Percentiles rank a stretch among this genome's conserved stretches.
Conservation (phyloP, 1,140 invertebrate species). For the Polypedilum vanderplanki region DNA sequence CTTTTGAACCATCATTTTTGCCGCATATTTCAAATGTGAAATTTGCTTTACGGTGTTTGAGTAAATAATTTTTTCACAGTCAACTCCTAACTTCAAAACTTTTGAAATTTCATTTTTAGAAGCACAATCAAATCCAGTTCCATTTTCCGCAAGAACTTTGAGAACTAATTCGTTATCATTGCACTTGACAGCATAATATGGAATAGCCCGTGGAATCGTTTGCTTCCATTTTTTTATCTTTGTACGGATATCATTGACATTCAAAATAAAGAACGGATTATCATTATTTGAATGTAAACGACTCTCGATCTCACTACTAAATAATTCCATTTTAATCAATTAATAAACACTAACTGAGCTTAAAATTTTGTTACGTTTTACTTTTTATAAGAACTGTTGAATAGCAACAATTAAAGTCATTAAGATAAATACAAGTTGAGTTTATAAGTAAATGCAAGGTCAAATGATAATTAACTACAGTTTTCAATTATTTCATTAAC, state of each 20-base stretch:
- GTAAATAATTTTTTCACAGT: constrained; percentile 82
- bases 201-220: constrained; percentile 79
- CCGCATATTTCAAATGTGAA: constrained; percentile 63
- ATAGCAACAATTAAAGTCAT: no score
- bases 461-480: no score
- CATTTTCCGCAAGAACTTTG: constrained; percentile 75
- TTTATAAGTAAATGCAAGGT: no score
- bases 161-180: constrained; percentile 81
- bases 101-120: constrained; percentile 88
- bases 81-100: constrained; percentile 72
- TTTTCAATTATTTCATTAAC: no score
- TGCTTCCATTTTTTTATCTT: constrained; percentile 80
- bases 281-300: constrained; percentile 52
- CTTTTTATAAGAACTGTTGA: no score
- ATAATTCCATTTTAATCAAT: background rate
- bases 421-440: no score
- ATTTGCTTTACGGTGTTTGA: constrained; percentile 95
- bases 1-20: background rate
- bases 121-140: constrained; percentile 92
- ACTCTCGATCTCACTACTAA: background rate
- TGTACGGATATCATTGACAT: constrained; percentile 79
- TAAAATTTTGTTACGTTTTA: no score
- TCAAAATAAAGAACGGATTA: constrained; percentile 89
- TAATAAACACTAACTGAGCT: background rate
- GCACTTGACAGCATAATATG: constrained; percentile 97